These are phyloP conservation scores for Remorina albescens DNA, from an alignment of 2,797 vertebrate genomes.

Conservation along the genomic window DNA sequence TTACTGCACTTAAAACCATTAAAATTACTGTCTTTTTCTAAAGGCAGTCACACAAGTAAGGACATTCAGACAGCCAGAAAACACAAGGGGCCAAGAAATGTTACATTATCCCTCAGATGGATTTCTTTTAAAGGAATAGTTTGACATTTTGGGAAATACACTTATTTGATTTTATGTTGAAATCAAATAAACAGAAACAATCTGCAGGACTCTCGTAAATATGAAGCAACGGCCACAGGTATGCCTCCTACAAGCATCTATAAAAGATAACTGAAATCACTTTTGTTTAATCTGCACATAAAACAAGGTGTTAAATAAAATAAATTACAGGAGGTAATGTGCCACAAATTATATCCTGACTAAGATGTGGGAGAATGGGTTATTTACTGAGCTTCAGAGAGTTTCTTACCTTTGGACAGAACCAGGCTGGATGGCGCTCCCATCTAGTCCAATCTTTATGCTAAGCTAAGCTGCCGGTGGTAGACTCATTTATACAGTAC, in stretches of 20 bases:
- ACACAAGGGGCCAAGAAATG: neutral
- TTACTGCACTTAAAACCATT: slow-evolving; percentile 33
- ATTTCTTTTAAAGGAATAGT: slow-evolving; percentile 8
- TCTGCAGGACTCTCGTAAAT: neutral
- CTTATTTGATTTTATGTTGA: slow-evolving; percentile 2
- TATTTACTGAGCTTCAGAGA: too few species aligned
- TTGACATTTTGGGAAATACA: neutral
- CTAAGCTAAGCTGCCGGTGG: neutral
- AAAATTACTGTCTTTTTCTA: slow-evolving; percentile 9
- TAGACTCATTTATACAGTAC: neutral
- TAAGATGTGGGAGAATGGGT: too few species aligned
- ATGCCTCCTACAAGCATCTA: too few species aligned
- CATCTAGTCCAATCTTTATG: neutral
- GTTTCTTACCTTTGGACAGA: too few species aligned
- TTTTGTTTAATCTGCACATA: too few species aligned
- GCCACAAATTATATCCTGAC: too few species aligned
- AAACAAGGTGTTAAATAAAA: too few species aligned
- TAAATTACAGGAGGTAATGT: too few species aligned
- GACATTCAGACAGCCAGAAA: neutral
- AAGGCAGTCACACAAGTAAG: slow-evolving; percentile 18
- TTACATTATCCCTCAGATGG: neutral
- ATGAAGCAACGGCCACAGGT: slow-evolving; percentile 2
- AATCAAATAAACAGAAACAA: neutral
- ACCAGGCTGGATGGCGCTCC: too few species aligned
- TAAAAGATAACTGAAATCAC: too few species aligned